Evolutionary conservation across 2,888 invertebrate species (phyloP).

Genomic region (Eristalis intricaria): DNA sequence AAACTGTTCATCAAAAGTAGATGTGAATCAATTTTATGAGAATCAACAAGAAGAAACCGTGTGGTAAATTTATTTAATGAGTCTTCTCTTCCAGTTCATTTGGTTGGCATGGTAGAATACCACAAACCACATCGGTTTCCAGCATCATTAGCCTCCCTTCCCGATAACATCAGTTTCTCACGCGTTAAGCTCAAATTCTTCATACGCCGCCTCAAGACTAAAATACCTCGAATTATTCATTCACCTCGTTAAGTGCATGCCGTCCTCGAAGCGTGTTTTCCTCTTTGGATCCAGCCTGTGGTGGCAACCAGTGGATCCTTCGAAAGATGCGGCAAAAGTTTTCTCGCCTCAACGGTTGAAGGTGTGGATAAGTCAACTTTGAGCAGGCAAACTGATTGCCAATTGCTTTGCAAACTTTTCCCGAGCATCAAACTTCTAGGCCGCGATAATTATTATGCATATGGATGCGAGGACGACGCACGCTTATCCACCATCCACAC

Average conservation of each 20-base stretch:
- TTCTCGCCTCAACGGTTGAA: background rate
- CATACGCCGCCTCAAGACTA: background rate
- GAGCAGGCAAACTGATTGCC: constrained; percentile 8
- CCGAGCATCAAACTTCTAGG: background rate
- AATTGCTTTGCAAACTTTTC: background rate
- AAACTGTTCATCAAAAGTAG: too few relatives aligned
- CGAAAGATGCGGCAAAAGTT: background rate
- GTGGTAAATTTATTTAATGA: too few relatives aligned
- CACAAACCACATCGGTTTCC: too few relatives aligned
- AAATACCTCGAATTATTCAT: background rate
- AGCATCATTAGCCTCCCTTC: too few relatives aligned
- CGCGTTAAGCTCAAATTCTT: background rate
- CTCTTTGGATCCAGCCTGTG: background rate
- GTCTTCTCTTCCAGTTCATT: too few relatives aligned
- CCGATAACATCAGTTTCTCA: background rate
- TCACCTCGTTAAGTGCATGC: background rate
- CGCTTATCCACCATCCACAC: background rate
- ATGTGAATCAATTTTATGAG: too few relatives aligned
- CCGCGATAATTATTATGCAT: background rate
- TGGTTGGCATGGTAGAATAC: too few relatives aligned
- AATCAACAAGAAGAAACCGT: too few relatives aligned
- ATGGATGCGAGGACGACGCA: background rate
- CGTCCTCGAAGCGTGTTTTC: too few relatives aligned
- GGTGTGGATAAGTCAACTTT: background rate
- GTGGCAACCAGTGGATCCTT: background rate